These are phyloP conservation scores for Patella depressa DNA, from an alignment of 2,888 invertebrate species.

Conservation along the genomic window DNA sequence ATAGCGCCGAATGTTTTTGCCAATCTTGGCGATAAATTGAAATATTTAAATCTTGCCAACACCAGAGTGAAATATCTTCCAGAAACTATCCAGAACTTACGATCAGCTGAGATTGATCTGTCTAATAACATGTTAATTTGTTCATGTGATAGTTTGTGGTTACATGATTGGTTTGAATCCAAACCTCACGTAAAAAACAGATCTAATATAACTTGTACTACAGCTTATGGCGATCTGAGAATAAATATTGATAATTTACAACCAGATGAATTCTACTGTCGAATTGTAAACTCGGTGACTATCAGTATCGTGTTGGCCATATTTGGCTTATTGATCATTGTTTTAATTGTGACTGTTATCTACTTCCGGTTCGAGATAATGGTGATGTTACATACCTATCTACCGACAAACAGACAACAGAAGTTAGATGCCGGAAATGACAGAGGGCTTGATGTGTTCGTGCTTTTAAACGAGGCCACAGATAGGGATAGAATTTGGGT, in stretches of 20 bases:
- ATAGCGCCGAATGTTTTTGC: neutral
- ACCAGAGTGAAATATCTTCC: neutral
- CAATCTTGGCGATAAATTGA: neutral
- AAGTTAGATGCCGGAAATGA: too few relatives aligned
- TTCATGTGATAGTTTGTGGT: neutral
- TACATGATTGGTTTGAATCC: neutral
- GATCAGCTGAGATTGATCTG: neutral
- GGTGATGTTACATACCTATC: neutral
- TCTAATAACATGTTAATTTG: neutral
- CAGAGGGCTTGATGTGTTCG: neutral
- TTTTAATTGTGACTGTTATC: neutral
- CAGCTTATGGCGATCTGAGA: neutral
- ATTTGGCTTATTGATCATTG: neutral
- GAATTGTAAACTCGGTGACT: too few relatives aligned
- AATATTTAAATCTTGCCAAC: neutral
- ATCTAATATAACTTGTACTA: neutral
- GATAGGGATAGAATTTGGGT: neutral
- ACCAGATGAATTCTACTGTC: too few relatives aligned
- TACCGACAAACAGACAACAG: too few relatives aligned
- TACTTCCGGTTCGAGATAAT: neutral
- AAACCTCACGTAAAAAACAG: neutral
- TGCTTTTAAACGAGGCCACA: neutral
- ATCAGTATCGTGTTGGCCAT: too few relatives aligned
- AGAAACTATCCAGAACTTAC: neutral
- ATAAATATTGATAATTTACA: too few relatives aligned